Percentiles rank a stretch among this genome's conserved stretches.
phyloP scores from a whole-genome alignment of 2,888 invertebrate genomes.

The Mythimna ferrago region DNA sequence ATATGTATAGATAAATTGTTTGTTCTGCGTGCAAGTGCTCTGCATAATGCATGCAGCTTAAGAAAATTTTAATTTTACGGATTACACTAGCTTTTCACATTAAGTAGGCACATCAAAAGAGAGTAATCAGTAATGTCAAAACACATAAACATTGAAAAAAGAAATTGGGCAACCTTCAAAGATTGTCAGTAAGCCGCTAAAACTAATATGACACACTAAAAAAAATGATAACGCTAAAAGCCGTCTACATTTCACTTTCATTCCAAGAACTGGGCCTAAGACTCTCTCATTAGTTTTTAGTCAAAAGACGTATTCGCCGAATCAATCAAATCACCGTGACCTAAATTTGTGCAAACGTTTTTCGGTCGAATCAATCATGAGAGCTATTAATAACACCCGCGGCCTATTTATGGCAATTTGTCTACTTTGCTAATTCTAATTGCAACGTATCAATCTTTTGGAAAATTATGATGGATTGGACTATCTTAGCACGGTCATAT shows the following conservation, averaged over 20 bases:
- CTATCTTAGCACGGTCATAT: background rate
- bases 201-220: constrained; percentile 27
- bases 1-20: no score
- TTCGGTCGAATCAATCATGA: constrained; percentile 47
- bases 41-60: no score
- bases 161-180: constrained; percentile 37
- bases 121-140: background rate
- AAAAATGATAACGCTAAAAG: constrained; percentile 16
- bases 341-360: constrained; percentile 44
- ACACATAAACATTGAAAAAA: background rate
- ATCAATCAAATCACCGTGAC: constrained; percentile 50
- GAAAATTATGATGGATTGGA: constrained; percentile 32
- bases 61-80: no score
- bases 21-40: no score
- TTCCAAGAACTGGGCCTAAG: background rate
- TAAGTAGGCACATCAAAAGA: background rate
- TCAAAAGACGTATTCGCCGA: constrained; percentile 19
- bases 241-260: constrained; percentile 8
- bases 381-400: constrained; percentile 34
- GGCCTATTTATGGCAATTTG: constrained; percentile 44
- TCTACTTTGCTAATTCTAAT: constrained; percentile 15
- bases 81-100: no score
- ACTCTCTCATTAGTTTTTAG: constrained; percentile 2
- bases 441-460: constrained; percentile 34
- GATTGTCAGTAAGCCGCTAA: background rate